Evolutionary conservation across 1,140 invertebrate genomes (phyloP).

Genomic region (Neodiprion fabricii): DNA sequence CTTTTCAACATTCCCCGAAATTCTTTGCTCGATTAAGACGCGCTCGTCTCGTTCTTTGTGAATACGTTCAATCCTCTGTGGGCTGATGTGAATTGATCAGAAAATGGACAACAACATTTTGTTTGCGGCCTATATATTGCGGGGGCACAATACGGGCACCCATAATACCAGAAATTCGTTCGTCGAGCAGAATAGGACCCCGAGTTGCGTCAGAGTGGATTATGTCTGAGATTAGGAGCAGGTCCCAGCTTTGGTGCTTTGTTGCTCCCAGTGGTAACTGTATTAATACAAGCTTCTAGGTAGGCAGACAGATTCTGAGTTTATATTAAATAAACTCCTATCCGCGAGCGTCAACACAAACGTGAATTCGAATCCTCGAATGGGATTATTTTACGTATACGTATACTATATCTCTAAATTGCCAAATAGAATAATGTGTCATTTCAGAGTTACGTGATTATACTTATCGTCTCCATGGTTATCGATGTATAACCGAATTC

Average conservation of each 20-base stretch:
- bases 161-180: too few species aligned
- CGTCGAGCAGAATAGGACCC: background rate
- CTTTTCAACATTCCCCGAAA: background rate
- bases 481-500: too few species aligned
- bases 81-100: background rate
- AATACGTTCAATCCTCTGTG: background rate
- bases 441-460: too few species aligned
- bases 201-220: constrained; percentile 1
- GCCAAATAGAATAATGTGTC: too few species aligned
- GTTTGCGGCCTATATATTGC: too few species aligned
- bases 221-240: background rate
- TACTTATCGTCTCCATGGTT: too few species aligned
- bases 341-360: background rate
- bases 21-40: background rate
- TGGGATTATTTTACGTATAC: background rate
- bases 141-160: too few species aligned
- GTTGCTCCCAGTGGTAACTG: background rate
- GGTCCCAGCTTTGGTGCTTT: background rate
- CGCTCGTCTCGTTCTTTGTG: background rate
- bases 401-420: too few species aligned
- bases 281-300: background rate
- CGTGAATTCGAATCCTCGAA: background rate
- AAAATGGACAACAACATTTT: background rate
- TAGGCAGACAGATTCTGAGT: background rate
- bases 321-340: background rate